phyloP scores from a whole-genome alignment of 2,113 vertebrate genomes.

The Ginglymostoma cirratum region DNA sequence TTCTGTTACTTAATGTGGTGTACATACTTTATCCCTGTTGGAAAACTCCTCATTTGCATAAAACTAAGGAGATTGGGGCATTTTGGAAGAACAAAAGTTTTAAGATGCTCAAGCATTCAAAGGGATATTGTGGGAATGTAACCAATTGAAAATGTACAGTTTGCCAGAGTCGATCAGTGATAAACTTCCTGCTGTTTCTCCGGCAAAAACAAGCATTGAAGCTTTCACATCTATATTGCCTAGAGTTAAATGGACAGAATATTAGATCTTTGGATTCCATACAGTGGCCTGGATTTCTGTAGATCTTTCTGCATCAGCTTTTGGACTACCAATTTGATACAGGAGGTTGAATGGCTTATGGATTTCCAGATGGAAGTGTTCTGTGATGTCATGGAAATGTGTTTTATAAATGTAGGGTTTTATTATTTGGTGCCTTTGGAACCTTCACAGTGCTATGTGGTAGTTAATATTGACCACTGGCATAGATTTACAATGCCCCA shows the following conservation, averaged over 20 bases:
- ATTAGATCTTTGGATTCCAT: not conserved
- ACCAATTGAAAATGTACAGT: not conserved
- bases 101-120: not conserved
- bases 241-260: not conserved
- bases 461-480: too few species aligned
- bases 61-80: not conserved
- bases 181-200: not conserved
- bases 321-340: not conserved
- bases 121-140: not conserved
- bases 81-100: not conserved
- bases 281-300: not conserved
- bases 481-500: not conserved
- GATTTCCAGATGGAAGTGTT: not conserved
- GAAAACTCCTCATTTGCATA: not conserved
- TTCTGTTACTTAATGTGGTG: not conserved
- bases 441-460: not conserved
- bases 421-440: not conserved
- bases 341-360: not conserved
- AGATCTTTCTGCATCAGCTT: not conserved
- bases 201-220: not conserved
- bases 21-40: not conserved
- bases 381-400: not conserved
- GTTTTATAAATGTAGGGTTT: not conserved
- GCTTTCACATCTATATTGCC: not conserved
- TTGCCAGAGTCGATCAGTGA: not conserved